phyloP scores from a whole-genome alignment of 2,113 vertebrate species.

The Centropus unirufus region DNA sequence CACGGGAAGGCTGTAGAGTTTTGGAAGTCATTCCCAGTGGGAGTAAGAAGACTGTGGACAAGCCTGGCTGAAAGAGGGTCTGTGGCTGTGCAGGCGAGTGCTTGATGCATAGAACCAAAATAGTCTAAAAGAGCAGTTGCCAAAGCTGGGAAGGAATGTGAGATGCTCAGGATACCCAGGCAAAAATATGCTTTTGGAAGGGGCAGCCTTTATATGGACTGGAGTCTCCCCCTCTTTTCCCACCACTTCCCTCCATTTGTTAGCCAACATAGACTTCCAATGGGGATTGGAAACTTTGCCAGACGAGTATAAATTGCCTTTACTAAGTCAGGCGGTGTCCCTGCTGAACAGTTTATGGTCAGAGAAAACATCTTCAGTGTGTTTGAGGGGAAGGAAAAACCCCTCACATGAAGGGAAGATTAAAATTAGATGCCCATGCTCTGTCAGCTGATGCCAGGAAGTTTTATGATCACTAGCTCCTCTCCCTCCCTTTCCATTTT shows the following conservation, averaged over 20 bases:
- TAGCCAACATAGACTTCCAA: background rate
- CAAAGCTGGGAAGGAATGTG: background rate
- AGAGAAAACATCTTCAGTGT: background rate
- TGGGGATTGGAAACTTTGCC: background rate
- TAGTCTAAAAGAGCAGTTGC: background rate
- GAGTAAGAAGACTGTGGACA: background rate
- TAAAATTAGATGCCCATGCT: background rate
- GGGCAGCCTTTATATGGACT: background rate
- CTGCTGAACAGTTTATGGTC: background rate
- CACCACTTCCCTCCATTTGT: background rate
- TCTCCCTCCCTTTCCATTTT: constrained; percentile 35
- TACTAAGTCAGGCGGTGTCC: background rate
- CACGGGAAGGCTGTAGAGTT: background rate
- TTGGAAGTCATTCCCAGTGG: constrained; percentile 4
- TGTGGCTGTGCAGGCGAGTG: background rate
- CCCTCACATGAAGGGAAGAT: background rate
- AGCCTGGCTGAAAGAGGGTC: background rate
- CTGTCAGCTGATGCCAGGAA: constrained; percentile 8
- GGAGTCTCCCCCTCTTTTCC: background rate
- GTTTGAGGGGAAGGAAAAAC: background rate
- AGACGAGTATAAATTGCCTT: background rate
- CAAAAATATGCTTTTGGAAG: background rate
- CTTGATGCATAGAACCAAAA: background rate
- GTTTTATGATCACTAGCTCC: constrained; percentile 17
- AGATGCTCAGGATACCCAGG: background rate